Evolutionary conservation across 1,140 invertebrate genomes (phyloP).

Genomic region (Gryon sp.): DNA sequence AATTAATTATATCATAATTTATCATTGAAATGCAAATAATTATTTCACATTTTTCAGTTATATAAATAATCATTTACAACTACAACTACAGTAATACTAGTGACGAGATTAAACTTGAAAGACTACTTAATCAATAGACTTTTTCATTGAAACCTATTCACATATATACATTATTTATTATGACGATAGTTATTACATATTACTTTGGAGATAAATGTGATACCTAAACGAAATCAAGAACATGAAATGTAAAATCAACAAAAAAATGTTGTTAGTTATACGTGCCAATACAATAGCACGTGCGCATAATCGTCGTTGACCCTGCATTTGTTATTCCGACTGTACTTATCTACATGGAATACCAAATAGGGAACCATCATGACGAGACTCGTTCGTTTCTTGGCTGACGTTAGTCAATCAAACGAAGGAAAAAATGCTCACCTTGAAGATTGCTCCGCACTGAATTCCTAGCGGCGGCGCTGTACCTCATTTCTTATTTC

Average conservation of each 20-base stretch:
- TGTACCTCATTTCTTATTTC: constrained; percentile 52
- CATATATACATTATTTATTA: no score
- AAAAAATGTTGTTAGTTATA: constrained; percentile 20
- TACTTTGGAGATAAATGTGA: no score
- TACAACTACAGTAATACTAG: no score
- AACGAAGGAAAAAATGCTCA: constrained; percentile 76
- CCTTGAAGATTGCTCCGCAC: constrained; percentile 71
- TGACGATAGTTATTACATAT: no score
- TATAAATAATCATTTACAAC: no score
- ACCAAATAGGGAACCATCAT: constrained; percentile 74
- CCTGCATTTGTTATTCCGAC: constrained; percentile 71
- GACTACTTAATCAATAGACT: no score
- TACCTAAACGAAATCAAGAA: constrained; percentile 56
- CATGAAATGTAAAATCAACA: constrained; percentile 39
- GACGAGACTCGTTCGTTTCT: constrained; percentile 67
- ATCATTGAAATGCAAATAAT: no score
- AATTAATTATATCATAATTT: no score
- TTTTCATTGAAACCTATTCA: no score
- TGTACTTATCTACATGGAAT: constrained; percentile 78
- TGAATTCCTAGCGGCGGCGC: constrained; percentile 68
- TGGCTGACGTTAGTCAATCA: constrained; percentile 79
- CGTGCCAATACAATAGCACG: constrained; percentile 55
- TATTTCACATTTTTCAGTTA: no score
- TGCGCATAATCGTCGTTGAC: constrained; percentile 61
- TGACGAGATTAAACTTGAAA: no score